Conservation (phyloP, 2,113 vertebrate species). For the Nibea coibor region DNA sequence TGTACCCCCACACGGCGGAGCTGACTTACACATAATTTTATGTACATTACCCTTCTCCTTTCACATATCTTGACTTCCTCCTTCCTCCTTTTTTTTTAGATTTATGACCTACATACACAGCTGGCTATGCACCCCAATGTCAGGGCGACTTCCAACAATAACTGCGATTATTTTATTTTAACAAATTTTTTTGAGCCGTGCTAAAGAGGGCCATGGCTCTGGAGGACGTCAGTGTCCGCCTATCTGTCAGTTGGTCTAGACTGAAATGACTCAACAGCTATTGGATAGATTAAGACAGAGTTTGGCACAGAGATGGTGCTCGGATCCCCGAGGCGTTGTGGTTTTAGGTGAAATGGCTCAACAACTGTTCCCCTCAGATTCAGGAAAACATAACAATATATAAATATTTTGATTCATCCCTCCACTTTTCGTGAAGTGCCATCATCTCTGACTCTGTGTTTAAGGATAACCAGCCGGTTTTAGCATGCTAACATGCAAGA, state of each 20-base stretch:
- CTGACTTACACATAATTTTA: slow-evolving; percentile 26
- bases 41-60: slow-evolving; percentile 40
- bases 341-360: neutral
- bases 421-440: neutral
- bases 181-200: neutral
- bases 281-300: neutral
- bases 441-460: neutral
- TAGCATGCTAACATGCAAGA: neutral
- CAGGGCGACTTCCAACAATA: neutral
- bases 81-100: neutral
- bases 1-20: slow-evolving; percentile 5
- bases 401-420: neutral
- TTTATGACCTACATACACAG: slow-evolving; percentile 41
- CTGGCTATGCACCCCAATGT: neutral
- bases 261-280: neutral
- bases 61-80: neutral
- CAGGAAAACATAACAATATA: neutral
- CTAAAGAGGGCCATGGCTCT: neutral
- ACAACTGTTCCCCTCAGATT: neutral
- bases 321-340: neutral
- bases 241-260: neutral
- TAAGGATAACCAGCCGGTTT: neutral
- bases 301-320: too few relatives aligned
- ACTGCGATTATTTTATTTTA: neutral
- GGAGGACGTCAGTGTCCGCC: neutral